Evolutionary conservation across 2,797 vertebrate species (phyloP).

Genomic region (Enteromius argenteus): DNA sequence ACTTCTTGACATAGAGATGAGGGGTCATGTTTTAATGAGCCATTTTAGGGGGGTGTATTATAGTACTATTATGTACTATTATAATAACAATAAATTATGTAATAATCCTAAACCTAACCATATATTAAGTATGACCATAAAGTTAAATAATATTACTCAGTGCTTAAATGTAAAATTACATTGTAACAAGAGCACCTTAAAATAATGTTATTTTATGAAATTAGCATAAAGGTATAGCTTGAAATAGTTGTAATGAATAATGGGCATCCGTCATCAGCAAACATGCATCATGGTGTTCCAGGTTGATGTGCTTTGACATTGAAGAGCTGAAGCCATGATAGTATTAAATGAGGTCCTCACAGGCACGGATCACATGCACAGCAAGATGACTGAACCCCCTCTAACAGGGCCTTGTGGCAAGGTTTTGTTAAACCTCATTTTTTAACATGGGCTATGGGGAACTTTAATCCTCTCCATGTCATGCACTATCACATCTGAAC

Average conservation of each 20-base stretch:
- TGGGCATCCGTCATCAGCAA: conserved; percentile 8
- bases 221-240: not conserved
- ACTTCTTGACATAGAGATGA: too few relatives aligned
- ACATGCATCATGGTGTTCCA: conserved; percentile 30
- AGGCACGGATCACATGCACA: conserved; percentile 49
- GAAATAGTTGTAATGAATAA: not conserved
- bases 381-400: conserved; percentile 37
- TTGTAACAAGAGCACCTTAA: not conserved
- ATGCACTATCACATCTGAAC: conserved; percentile 54
- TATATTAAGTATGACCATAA: not conserved
- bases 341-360: conserved; percentile 56
- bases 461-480: conserved; percentile 56
- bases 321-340: conserved; percentile 43
- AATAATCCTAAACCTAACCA: not conserved
- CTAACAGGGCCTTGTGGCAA: conserved; percentile 61
- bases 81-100: not conserved
- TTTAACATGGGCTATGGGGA: conserved; percentile 43
- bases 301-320: conserved; percentile 49
- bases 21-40: too few relatives aligned
- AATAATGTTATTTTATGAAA: not conserved
- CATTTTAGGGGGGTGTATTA: too few relatives aligned
- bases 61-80: not conserved
- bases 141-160: not conserved
- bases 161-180: not conserved
- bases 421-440: conserved; percentile 54